Percentiles rank a stretch among this genome's conserved stretches.
Conservation (phyloP, 1,140 invertebrate species). For the Harpegnathos saltator region DNA sequence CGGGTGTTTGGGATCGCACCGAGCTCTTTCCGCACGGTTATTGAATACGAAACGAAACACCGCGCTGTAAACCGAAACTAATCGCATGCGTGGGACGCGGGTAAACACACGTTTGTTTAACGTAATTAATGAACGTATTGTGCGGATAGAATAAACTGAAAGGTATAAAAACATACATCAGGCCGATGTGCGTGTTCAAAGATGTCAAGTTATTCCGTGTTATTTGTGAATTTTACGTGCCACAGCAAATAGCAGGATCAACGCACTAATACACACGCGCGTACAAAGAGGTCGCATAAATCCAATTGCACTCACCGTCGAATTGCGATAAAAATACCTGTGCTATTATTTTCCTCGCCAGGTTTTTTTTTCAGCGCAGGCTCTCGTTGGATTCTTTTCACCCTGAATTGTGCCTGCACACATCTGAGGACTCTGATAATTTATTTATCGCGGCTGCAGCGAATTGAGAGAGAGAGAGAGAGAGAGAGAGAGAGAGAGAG, state of each 20-base stretch:
- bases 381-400: no score
- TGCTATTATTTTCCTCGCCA: no score
- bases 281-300: slow-evolving; percentile 41
- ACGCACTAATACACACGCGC: not conserved
- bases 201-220: slow-evolving; percentile 64
- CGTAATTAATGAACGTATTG: slow-evolving; percentile 68
- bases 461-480: no score
- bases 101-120: slow-evolving; percentile 64
- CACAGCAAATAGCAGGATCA: not conserved
- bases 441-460: no score
- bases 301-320: slow-evolving; percentile 27
- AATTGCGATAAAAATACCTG: slow-evolving; percentile 20
- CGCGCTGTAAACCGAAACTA: slow-evolving; percentile 60
- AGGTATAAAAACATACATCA: not conserved
- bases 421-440: no score
- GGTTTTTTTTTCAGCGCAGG: no score
- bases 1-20: slow-evolving; percentile 1
- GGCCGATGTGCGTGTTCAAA: slow-evolving; percentile 34
- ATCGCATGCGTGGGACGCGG: slow-evolving; percentile 36
- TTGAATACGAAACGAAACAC: slow-evolving; percentile 52
- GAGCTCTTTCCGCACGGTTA: slow-evolving; percentile 18
- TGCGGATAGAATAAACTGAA: slow-evolving; percentile 57
- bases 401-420: no score
- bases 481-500: no score
- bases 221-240: slow-evolving; percentile 65